Percentiles rank a stretch among this genome's conserved stretches.
phyloP scores from a whole-genome alignment of 1,140 invertebrate species.

The Olivierus martensii region DNA sequence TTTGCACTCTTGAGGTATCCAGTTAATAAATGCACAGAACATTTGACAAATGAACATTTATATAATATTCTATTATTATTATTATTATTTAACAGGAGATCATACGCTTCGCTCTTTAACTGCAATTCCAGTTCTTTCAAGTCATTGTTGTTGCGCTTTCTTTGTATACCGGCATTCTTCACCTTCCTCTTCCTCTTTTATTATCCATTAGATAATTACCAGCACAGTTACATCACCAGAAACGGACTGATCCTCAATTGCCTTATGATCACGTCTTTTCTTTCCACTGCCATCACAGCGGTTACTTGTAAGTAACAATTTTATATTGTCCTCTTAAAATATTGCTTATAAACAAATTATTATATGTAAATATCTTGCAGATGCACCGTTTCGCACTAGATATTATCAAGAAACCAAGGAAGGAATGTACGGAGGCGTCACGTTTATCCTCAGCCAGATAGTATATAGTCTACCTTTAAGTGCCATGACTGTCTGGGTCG shows the following conservation, averaged over 20 bases:
- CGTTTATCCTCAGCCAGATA: slow-evolving; percentile 62
- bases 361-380: slow-evolving; percentile 31
- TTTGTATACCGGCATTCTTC: slow-evolving; percentile 60
- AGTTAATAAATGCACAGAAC: too few species aligned
- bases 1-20: slow-evolving; percentile 58
- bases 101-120: slow-evolving; percentile 30
- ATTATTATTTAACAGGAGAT: slow-evolving; percentile 5
- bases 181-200: slow-evolving; percentile 68
- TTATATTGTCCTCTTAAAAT: too few species aligned
- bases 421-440: slow-evolving; percentile 67
- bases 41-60: neutral
- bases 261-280: slow-evolving; percentile 57
- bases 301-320: slow-evolving; percentile 29
- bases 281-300: slow-evolving; percentile 57
- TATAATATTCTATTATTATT: too few species aligned
- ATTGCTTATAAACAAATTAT: too few species aligned
- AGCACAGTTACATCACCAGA: slow-evolving; percentile 55
- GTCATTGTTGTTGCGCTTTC: slow-evolving; percentile 52
- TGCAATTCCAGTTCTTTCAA: slow-evolving; percentile 54
- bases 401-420: slow-evolving; percentile 80
- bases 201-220: slow-evolving; percentile 46
- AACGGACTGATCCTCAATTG: slow-evolving; percentile 69
- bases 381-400: slow-evolving; percentile 60
- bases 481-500: slow-evolving; percentile 47
- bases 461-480: slow-evolving; percentile 65